These are phyloP conservation scores for Arenaria interpres DNA, from an alignment of 2,113 vertebrate species.

Conservation along the genomic window DNA sequence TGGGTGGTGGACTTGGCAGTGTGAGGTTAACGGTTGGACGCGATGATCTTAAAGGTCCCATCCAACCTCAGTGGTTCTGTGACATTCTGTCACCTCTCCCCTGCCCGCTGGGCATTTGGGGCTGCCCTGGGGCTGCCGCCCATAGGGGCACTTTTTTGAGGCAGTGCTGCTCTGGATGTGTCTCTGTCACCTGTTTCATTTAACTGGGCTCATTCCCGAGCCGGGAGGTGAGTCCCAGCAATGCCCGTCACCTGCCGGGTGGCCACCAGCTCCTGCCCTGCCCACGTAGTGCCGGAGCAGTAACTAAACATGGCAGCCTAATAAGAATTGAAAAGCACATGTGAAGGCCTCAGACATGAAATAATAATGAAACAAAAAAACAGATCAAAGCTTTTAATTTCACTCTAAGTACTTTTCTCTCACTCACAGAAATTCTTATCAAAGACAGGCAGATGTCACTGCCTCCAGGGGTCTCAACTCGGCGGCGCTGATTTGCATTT, in stretches of 20 bases:
- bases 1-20: background rate
- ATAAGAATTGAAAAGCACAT: background rate
- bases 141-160: no score
- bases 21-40: fast-evolving
- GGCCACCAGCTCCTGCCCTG: background rate
- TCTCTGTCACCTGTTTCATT: background rate
- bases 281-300: fast-evolving
- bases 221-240: background rate
- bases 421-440: slow-evolving; percentile 42
- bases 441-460: slow-evolving; percentile 46
- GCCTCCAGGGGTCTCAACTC: slow-evolving; percentile 9
- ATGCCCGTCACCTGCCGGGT: fast-evolving
- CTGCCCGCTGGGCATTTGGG: background rate
- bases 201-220: background rate
- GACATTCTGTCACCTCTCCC: background rate
- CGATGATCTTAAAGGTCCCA: background rate
- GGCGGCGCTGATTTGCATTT: background rate
- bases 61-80: background rate
- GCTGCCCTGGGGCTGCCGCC: background rate
- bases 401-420: background rate
- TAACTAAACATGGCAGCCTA: background rate
- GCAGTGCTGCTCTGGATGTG: background rate
- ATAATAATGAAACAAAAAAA: slow-evolving; percentile 22
- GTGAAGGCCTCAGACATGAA: background rate
- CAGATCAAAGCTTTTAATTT: slow-evolving; percentile 48